Evolutionary conservation across 2,113 vertebrate species (phyloP), one percentile per base, ranked within the genome.

Genomic region (Psilopsiagon aurifrons): DNA sequence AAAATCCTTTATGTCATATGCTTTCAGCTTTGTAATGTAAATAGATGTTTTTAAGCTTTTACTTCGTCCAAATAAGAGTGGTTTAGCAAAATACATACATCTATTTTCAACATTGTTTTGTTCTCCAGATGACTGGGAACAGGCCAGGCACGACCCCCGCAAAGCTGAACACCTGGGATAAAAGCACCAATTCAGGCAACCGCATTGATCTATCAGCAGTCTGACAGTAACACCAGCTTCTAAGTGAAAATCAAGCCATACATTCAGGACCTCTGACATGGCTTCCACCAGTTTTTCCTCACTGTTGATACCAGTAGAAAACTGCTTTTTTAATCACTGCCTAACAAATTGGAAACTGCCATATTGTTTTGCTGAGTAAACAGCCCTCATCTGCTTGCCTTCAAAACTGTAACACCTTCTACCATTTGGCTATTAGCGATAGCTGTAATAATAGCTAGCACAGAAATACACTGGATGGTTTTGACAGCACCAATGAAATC

Each of bases 81-180:
- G 62, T 83, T 86, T 90, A 90, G 64, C 59, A 76, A 83, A 93
- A 94, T 23, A 79, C 86, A 81, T 86, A 84, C 86, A 92, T 94
- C 62, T 68, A 23, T 68, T 94, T 91, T 76, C 87, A 44, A 39
- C 82, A 57, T 77, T 54, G 17, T 96, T 97, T 67, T 74, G 35
- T 19, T 78, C 88, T 95, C 55, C 93, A 99, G 99, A 98, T 99
- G 98, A 99, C 98, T 33, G 99, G 98, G 96, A 98, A 99, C 97
- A 98, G 98, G 96, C 98, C 98, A 14, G 98, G 98, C 43, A 97
- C 98, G 1, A 97, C 85, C 55, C 99, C 99, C 64, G 98, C 98
- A 3, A 99, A 98, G 96, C 98, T 99, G 96, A 98, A 99, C 97
- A 99, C 98, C 11, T 99, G 99, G 99, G 99, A 99, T 92, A 99